A percentile compares a stretch with the other conserved stretches of the same genome.
These are phyloP conservation scores for Corythoichthys haematopterus DNA, from an alignment of 2,113 vertebrate species.

Conservation along the genomic window DNA sequence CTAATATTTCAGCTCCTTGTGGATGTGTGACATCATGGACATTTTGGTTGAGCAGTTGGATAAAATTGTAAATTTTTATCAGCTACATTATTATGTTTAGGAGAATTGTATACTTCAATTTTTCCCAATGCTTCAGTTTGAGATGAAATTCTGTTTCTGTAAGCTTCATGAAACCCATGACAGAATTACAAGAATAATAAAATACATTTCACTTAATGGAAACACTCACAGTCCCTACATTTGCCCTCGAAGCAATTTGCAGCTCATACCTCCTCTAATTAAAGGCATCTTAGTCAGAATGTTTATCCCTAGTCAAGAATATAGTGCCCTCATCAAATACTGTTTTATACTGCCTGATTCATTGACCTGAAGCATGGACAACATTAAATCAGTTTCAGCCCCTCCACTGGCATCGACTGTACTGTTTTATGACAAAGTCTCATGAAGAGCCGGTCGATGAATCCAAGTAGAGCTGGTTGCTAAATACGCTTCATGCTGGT, in stretches of 20 bases:
- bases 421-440: constrained; percentile 51
- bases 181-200: not conserved
- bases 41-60: constrained; percentile 26
- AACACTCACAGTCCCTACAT: constrained; percentile 4
- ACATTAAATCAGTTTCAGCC: constrained; percentile 52
- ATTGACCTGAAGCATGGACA: constrained; percentile 53
- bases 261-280: constrained; percentile 44
- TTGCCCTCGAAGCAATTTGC: constrained; percentile 26
- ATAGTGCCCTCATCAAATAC: constrained; percentile 45
- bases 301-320: constrained; percentile 42
- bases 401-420: constrained; percentile 42
- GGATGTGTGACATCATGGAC: constrained; percentile 48
- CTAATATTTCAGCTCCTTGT: constrained; percentile 27
- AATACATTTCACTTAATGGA: constrained; percentile 1
- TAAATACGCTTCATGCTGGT: constrained; percentile 42
- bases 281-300: constrained; percentile 50
- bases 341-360: constrained; percentile 57
- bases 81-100: constrained; percentile 15
- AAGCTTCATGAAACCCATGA: not conserved
- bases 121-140: constrained; percentile 16
- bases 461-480: constrained; percentile 41
- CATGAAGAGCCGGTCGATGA: constrained; percentile 47
- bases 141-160: constrained; percentile 10
- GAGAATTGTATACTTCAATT: constrained; percentile 24
- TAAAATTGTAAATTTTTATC: constrained; percentile 52